Evolutionary conservation across 2,888 invertebrate genomes (phyloP).

Genomic region (Acronicta psi): DNA sequence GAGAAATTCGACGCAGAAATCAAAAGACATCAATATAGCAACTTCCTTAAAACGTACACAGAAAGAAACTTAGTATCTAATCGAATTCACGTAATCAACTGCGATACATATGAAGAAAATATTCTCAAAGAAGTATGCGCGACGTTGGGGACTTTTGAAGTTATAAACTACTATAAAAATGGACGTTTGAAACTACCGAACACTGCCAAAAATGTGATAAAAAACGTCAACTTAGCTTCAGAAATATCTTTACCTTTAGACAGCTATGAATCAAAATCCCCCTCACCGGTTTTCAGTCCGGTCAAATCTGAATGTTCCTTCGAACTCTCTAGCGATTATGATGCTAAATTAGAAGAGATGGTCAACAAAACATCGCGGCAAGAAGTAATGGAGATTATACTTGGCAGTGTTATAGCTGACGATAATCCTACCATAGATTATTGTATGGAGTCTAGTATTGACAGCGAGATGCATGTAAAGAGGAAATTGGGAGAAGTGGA

Average conservation of each 20-base stretch:
- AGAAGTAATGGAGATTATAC: conserved; percentile 86
- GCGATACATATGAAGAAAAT: conserved; percentile 78
- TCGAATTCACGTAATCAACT: conserved; percentile 79
- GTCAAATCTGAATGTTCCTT: conserved; percentile 84
- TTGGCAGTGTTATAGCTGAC: conserved; percentile 76
- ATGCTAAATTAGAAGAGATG: conserved; percentile 82
- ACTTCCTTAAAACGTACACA: conserved; percentile 69
- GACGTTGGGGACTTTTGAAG: conserved; percentile 72
- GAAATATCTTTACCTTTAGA: conserved; percentile 78
- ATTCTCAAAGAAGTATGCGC: conserved; percentile 73
- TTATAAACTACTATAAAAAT: conserved; percentile 79
- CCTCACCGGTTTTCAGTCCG: conserved; percentile 73
- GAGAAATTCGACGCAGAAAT: conserved; percentile 78
- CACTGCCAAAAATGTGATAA: conserved; percentile 69
- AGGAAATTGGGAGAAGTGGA: conserved; percentile 74
- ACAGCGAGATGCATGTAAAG: conserved; percentile 67
- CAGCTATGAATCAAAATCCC: conserved; percentile 42
- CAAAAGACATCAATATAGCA: conserved; percentile 71
- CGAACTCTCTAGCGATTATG: conserved; percentile 81
- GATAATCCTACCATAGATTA: conserved; percentile 81
- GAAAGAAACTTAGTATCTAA: conserved; percentile 59
- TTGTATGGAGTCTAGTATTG: conserved; percentile 74
- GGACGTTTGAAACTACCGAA: conserved; percentile 74
- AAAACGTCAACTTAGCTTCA: conserved; percentile 70
- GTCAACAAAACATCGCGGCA: conserved; percentile 82